Conservation (phyloP, 2,888 invertebrate species). For the Eupithecia subumbrata region DNA sequence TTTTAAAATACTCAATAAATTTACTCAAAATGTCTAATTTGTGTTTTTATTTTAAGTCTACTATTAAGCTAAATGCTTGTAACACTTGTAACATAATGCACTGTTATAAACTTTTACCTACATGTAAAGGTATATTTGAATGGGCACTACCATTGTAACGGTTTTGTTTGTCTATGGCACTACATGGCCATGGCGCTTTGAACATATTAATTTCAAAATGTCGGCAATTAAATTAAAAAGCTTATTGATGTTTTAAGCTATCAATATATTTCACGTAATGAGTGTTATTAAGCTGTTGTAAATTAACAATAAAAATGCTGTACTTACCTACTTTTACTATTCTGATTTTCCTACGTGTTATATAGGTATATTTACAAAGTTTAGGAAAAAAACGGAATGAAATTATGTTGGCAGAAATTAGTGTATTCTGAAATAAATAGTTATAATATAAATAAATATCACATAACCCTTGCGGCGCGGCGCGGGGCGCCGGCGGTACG, state of each 20-base stretch:
- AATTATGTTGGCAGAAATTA: slow-evolving; percentile 48
- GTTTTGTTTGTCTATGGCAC: too few species aligned
- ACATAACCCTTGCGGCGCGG: slow-evolving; percentile 42
- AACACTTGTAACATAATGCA: too few species aligned
- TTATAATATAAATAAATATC: slow-evolving; percentile 54
- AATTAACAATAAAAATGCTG: slow-evolving; percentile 8
- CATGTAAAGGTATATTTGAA: too few species aligned
- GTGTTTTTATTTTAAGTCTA: not conserved
- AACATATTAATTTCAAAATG: not conserved
- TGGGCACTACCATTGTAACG: too few species aligned
- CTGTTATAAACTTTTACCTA: too few species aligned
- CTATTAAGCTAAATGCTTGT: not conserved
- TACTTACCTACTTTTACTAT: too few species aligned
- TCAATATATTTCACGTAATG: slow-evolving; percentile 5
- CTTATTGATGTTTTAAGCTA: not conserved
- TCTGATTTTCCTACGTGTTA: not conserved
- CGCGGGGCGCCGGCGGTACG: slow-evolving; percentile 37
- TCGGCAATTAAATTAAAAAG: not conserved
- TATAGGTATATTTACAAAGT: slow-evolving; percentile 5
- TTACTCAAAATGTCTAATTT: not conserved
- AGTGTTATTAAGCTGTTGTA: not conserved
- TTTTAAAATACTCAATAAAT: slow-evolving; percentile 4
- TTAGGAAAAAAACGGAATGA: slow-evolving; percentile 60
- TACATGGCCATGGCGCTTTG: not conserved
- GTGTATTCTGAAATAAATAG: slow-evolving; percentile 48